phyloP scores from a whole-genome alignment of 2,797 vertebrate species.

The Tangara arthus region DNA sequence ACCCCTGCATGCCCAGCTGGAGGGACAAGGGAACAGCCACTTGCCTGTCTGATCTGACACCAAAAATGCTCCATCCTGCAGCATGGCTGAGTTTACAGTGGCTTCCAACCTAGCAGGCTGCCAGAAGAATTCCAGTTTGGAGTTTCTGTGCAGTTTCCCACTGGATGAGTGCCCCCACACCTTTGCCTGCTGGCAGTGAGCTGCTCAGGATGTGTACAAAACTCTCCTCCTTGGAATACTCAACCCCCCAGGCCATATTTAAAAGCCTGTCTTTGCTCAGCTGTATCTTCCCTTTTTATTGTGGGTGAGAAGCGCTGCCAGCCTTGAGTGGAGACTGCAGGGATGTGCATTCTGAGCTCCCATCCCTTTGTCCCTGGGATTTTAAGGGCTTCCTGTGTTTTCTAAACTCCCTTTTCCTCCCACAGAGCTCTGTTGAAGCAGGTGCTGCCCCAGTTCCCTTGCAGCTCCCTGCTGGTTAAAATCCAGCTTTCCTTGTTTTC shows the following conservation, averaged over 20 bases:
- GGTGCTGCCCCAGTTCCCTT: not conserved
- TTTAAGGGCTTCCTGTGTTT: not conserved
- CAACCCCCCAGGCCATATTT: not conserved
- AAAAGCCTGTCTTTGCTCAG: not conserved
- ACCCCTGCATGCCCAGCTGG: not conserved
- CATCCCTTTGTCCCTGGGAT: not conserved
- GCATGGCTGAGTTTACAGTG: rapidly evolving
- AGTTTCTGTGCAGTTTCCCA: not conserved
- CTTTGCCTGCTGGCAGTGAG: not conserved
- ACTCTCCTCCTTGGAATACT: not conserved
- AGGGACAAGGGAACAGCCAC: rapidly evolving
- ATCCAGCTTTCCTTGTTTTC: not conserved
- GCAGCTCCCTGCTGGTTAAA: not conserved
- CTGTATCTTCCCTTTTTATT: not conserved
- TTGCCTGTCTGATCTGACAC: not conserved
- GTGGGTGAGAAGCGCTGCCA: not conserved
- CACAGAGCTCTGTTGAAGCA: not conserved
- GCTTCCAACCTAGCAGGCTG: not conserved
- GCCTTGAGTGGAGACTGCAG: not conserved
- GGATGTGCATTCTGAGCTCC: not conserved
- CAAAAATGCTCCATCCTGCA: not conserved
- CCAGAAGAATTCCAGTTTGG: not conserved
- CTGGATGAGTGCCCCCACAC: not conserved
- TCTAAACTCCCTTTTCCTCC: not conserved
- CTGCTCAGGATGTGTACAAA: not conserved